Conservation (phyloP, 1,140 invertebrate genomes). For the Latrodectus geometricus region DNA sequence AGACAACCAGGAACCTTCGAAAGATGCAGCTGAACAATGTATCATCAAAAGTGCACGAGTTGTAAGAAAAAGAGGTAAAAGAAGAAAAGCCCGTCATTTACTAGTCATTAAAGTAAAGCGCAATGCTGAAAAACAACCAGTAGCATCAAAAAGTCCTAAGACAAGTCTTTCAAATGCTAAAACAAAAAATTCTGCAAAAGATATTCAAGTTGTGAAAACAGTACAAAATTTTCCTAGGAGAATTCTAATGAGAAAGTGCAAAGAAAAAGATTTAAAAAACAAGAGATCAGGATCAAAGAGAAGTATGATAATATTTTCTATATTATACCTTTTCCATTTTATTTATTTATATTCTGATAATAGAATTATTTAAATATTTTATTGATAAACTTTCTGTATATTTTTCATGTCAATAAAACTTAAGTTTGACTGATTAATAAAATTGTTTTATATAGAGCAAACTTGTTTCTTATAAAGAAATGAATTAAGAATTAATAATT, state of each 20-base stretch:
- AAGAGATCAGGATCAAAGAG: constrained; percentile 2
- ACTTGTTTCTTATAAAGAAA: too few relatives aligned
- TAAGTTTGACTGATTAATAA: too few relatives aligned
- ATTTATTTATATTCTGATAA: too few relatives aligned
- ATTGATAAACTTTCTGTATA: too few relatives aligned
- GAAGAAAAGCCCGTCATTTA: constrained; percentile 38
- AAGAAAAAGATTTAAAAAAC: constrained; percentile 22
- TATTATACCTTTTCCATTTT: not conserved
- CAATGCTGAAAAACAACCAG: constrained; percentile 21
- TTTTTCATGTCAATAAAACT: too few relatives aligned
- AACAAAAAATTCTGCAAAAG: constrained; percentile 16
- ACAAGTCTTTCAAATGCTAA: not conserved
- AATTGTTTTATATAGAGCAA: too few relatives aligned
- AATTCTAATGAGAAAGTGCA: constrained; percentile 50
- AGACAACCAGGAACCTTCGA: not conserved
- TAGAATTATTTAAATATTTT: too few relatives aligned
- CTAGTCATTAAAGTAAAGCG: constrained; percentile 58
- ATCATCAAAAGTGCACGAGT: constrained; percentile 46
- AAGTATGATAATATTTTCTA: constrained; percentile 25
- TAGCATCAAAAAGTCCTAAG: constrained; percentile 6
- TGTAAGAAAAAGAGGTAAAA: constrained; percentile 39
- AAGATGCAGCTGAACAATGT: constrained; percentile 37
- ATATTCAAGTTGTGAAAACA: constrained; percentile 6
- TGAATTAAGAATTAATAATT: too few relatives aligned
- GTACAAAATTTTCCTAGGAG: constrained; percentile 17